Percentiles rank a stretch among this genome's conserved stretches.
These are phyloP conservation scores for Goniozus legneri DNA, from an alignment of 1,140 invertebrate species.

Conservation along the genomic window DNA sequence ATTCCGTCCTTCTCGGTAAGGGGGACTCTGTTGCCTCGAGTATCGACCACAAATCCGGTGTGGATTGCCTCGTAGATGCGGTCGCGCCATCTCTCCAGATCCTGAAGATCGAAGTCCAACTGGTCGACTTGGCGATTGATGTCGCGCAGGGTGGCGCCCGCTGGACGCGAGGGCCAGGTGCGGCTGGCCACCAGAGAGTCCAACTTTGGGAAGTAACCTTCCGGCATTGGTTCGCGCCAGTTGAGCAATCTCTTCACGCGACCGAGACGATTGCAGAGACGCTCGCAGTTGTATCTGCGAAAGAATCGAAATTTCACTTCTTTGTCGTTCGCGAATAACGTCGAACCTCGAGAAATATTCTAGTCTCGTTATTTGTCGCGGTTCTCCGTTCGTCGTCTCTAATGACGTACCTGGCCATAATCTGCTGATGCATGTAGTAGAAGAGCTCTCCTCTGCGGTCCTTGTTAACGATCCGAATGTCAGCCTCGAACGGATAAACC, in stretches of 20 bases:
- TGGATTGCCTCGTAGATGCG: constrained; percentile 73
- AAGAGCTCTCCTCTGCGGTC: constrained; percentile 62
- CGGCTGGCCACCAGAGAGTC: constrained; percentile 64
- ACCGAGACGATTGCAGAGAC: constrained; percentile 61
- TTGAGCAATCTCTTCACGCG: constrained; percentile 60
- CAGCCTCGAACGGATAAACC: constrained; percentile 69
- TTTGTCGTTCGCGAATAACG: constrained; percentile 1
- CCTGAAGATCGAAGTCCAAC: constrained; percentile 63
- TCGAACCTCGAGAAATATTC: neutral
- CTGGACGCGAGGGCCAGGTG: constrained; percentile 62
- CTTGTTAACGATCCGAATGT: constrained; percentile 53
- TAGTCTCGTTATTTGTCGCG: neutral
- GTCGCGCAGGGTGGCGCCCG: constrained; percentile 60
- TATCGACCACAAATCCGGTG: constrained; percentile 57
- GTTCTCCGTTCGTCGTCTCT: neutral
- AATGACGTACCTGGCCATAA: constrained; percentile 54
- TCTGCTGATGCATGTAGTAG: constrained; percentile 62
- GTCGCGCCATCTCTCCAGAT: constrained; percentile 72
- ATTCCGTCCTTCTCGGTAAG: constrained; percentile 70
- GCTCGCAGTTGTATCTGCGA: constrained; percentile 67
- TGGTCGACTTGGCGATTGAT: constrained; percentile 66
- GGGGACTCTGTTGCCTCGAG: constrained; percentile 52
- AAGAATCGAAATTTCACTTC: neutral
- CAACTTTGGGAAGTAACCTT: constrained; percentile 73
- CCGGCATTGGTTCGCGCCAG: constrained; percentile 61